phyloP scores from a whole-genome alignment of 2,113 vertebrate species.

The Pica pica region DNA sequence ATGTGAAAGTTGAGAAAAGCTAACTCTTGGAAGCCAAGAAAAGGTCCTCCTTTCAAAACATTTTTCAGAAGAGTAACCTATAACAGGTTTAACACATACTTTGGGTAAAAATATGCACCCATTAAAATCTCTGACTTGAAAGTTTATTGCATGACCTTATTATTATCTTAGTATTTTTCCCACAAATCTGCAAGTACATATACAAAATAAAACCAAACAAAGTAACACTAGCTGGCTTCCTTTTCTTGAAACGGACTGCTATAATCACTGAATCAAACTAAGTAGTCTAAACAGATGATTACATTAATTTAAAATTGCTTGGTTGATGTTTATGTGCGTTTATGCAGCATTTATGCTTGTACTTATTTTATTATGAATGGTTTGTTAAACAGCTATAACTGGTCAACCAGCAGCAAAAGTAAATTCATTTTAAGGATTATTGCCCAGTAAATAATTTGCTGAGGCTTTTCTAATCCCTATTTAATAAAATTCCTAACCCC shows the following conservation, averaged over 20 bases:
- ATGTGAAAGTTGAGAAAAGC: background rate
- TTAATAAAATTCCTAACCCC: background rate
- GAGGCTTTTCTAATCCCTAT: background rate
- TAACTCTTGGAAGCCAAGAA: background rate
- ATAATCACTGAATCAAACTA: constrained; percentile 12
- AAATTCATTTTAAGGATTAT: constrained; percentile 46
- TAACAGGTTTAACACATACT: background rate
- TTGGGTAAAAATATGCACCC: background rate
- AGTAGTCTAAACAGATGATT: constrained; percentile 19
- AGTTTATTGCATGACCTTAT: background rate
- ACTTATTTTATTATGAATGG: constrained; percentile 50
- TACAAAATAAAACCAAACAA: background rate
- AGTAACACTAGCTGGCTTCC: background rate
- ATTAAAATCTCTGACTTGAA: background rate
- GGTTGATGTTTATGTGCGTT: constrained; percentile 21
- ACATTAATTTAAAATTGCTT: background rate
- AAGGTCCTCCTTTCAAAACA: background rate
- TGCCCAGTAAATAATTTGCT: constrained; percentile 49
- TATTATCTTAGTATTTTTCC: background rate
- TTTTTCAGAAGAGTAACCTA: background rate
- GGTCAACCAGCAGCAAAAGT: constrained; percentile 29
- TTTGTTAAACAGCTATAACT: constrained; percentile 42
- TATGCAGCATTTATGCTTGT: constrained; percentile 21
- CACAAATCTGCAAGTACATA: background rate
- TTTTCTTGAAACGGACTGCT: background rate